These are phyloP conservation scores for human DNA, from an alignment of 2,113 vertebrate species.

Conservation along the genomic window GRCh38 chr16:59418501-59419000, in stretches of 20 bases:
- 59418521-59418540: conserved; percentile 11
- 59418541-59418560: conserved; percentile 54
- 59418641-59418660: conserved; percentile 56
- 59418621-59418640: not conserved
- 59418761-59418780: not conserved
- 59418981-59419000: not conserved
- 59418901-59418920: not conserved
- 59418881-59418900: conserved; percentile 10
- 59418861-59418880: not conserved
- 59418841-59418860: not conserved
- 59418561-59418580: not conserved
- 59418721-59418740: not conserved
- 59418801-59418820: conserved; percentile 15
- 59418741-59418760: not conserved
- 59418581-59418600: not conserved
- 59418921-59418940: conserved; percentile 26
- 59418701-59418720: conserved; percentile 4
- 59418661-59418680: conserved; percentile 50
- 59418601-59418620: not conserved
- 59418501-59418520: conserved; percentile 34
- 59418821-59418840: not conserved
- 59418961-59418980: not conserved
- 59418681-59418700: conserved; percentile 43
- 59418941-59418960: not conserved
- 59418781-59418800: not conserved